Conservation (phyloP, 2,888 invertebrate species). For the Isoperla grammatica region DNA sequence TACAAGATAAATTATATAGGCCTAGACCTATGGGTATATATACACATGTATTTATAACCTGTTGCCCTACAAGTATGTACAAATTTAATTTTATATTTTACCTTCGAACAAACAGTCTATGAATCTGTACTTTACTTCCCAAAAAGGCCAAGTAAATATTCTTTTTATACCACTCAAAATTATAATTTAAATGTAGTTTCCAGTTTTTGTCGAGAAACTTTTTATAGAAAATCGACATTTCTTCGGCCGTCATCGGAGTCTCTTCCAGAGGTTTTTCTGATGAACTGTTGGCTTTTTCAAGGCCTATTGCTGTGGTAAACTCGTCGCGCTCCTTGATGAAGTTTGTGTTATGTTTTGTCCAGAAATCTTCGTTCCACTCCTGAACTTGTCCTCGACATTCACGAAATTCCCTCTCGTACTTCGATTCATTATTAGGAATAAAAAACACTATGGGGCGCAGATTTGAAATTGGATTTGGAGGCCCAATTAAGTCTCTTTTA, state of each 20-base stretch:
- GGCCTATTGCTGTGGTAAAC: slow-evolving; percentile 35
- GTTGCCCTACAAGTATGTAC: no score
- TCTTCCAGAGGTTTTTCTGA: slow-evolving; percentile 40
- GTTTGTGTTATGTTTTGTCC: slow-evolving; percentile 70
- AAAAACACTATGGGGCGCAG: slow-evolving; percentile 65
- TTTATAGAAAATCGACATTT: slow-evolving; percentile 87
- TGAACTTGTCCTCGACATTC: slow-evolving; percentile 62
- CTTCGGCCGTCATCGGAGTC: slow-evolving; percentile 63
- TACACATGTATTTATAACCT: no score
- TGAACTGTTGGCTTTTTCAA: no score
- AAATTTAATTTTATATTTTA: no score
- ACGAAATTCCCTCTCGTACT: slow-evolving; percentile 58
- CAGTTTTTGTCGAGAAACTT: slow-evolving; percentile 77
- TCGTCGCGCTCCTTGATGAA: slow-evolving; percentile 56
- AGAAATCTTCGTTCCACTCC: slow-evolving; percentile 80
- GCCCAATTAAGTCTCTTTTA: slow-evolving; percentile 62
- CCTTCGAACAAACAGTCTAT: slow-evolving; percentile 4
- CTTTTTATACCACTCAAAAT: slow-evolving; percentile 76
- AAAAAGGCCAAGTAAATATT: slow-evolving; percentile 59
- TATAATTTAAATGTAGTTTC: slow-evolving; percentile 67
- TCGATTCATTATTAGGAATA: slow-evolving; percentile 59
- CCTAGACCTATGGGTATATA: no score
- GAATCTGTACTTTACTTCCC: slow-evolving; percentile 50
- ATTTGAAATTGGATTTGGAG: slow-evolving; percentile 75
- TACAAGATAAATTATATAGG: no score